Conservation (phyloP, 2,113 vertebrate genomes). For the Arothron firmamentum region DNA sequence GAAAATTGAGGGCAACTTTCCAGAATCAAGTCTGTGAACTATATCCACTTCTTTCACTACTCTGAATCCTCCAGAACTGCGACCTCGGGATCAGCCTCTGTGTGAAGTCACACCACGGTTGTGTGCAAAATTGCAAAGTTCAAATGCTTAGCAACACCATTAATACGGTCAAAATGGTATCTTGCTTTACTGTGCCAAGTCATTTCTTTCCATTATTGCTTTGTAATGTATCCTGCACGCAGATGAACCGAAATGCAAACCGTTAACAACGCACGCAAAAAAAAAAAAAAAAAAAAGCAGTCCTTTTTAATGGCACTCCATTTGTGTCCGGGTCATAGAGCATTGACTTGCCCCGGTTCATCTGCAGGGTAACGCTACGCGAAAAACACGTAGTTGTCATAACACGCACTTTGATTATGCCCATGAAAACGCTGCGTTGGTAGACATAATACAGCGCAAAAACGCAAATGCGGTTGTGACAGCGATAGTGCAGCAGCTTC, state of each 20-base stretch:
- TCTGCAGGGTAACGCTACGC: slow-evolving; percentile 22
- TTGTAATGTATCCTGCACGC: neutral
- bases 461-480: slow-evolving; percentile 32
- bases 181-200: neutral
- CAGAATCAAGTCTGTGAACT: too few species aligned
- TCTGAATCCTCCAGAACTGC: neutral
- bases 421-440: slow-evolving; percentile 16
- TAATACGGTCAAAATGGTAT: slow-evolving; percentile 33
- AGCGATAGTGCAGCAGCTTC: slow-evolving; percentile 37
- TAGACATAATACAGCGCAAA: slow-evolving; percentile 10
- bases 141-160: slow-evolving; percentile 35
- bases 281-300: neutral
- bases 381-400: slow-evolving; percentile 17
- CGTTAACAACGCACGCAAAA: neutral
- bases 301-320: slow-evolving; percentile 14
- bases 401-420: slow-evolving; percentile 32
- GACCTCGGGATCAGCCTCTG: slow-evolving; percentile 22
- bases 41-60: neutral
- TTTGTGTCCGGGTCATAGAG: slow-evolving; percentile 59
- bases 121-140: slow-evolving; percentile 51
- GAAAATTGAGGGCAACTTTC: too few species aligned
- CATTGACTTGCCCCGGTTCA: slow-evolving; percentile 40
- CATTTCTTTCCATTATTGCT: neutral
- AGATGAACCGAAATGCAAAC: slow-evolving; percentile 1
- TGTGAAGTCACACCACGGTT: slow-evolving; percentile 34